These are phyloP conservation scores for Wasmannia auropunctata DNA, from an alignment of 1,140 invertebrate species.

Conservation along the genomic window DNA sequence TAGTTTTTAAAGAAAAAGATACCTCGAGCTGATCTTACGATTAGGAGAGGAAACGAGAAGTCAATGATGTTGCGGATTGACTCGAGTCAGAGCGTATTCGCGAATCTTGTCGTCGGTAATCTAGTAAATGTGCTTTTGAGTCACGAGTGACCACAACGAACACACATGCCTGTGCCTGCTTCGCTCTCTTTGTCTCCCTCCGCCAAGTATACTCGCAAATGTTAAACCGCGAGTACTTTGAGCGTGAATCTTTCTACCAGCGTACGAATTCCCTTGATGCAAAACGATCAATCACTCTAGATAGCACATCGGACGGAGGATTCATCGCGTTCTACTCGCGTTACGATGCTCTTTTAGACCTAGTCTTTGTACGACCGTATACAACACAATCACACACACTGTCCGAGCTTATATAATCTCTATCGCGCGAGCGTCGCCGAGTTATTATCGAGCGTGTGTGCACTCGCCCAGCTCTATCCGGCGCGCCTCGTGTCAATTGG, in stretches of 20 bases:
- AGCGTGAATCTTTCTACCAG: not conserved
- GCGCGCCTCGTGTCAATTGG: not conserved
- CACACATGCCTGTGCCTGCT: constrained; percentile 74
- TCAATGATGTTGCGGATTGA: constrained; percentile 10
- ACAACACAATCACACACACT: constrained; percentile 41
- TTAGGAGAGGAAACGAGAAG: constrained; percentile 35
- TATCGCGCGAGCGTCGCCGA: not conserved
- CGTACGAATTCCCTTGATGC: constrained; percentile 14
- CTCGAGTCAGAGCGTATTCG: constrained; percentile 33
- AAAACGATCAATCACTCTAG: constrained; percentile 12
- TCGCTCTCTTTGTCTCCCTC: constrained; percentile 75
- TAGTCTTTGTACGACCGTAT: constrained; percentile 42
- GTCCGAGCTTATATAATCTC: constrained; percentile 58
- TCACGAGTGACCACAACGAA: constrained; percentile 71
- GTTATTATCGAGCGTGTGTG: not conserved
- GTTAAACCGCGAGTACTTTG: constrained; percentile 3
- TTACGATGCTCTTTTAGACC: constrained; percentile 36
- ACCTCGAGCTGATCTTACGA: constrained; percentile 37
- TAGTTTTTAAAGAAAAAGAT: constrained; percentile 58
- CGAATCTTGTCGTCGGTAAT: constrained; percentile 43
- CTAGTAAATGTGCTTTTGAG: constrained; percentile 62
- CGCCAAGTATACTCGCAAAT: constrained; percentile 36
- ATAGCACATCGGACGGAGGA: not conserved
- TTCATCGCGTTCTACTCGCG: constrained; percentile 13
- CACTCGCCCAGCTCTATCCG: not conserved